phyloP scores from a whole-genome alignment of 2,113 vertebrate genomes.

The Tetrao urogallus region DNA sequence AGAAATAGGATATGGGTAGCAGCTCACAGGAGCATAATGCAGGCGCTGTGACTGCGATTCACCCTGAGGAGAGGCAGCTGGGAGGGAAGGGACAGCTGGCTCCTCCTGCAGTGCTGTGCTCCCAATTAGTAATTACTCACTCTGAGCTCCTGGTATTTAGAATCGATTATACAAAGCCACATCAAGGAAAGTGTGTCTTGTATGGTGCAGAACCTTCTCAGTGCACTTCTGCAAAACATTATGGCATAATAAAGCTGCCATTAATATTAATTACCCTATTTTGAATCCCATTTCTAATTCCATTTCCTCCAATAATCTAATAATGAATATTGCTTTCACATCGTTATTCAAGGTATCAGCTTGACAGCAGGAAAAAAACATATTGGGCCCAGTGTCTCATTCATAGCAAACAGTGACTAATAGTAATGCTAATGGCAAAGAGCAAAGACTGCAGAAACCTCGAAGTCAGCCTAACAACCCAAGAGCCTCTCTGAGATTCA shows the following conservation, averaged over 20 bases:
- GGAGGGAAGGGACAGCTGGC: background rate
- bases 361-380: background rate
- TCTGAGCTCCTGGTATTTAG: background rate
- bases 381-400: background rate
- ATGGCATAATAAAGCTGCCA: background rate
- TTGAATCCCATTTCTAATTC: conserved; percentile 8
- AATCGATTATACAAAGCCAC: background rate
- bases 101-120: background rate
- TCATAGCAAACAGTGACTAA: background rate
- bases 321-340: conserved; percentile 23
- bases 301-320: background rate
- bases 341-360: background rate
- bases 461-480: background rate
- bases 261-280: conserved; percentile 31
- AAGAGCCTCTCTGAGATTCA: background rate
- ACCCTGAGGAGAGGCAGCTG: background rate
- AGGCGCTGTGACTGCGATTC: background rate
- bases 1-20: background rate
- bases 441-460: background rate
- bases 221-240: background rate
- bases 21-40: background rate
- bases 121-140: background rate
- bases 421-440: background rate
- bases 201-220: background rate
- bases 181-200: background rate